phyloP scores from a whole-genome alignment of 2,797 vertebrate genomes.

The Acanthornis magna region DNA sequence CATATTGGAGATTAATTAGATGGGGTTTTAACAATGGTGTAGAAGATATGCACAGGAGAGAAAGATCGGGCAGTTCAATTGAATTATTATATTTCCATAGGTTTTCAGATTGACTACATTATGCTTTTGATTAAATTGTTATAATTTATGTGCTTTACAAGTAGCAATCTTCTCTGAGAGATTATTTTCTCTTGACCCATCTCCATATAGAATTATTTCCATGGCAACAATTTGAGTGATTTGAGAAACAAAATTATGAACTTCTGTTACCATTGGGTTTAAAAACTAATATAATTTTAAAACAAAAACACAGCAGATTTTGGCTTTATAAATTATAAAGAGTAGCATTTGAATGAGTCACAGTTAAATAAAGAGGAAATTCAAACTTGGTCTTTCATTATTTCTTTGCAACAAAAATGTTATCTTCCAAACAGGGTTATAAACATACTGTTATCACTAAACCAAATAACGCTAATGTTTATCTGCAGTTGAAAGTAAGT shows the following conservation, averaged over 20 bases:
- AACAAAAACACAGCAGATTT: background rate
- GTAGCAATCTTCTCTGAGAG: slow-evolving; percentile 34
- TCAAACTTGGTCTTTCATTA: background rate
- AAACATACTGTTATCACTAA: background rate
- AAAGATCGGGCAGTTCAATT: slow-evolving; percentile 40
- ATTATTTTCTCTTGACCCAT: slow-evolving; percentile 55
- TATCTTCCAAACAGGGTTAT: background rate
- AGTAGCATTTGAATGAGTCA: background rate
- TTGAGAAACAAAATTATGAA: slow-evolving; percentile 6
- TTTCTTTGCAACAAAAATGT: background rate
- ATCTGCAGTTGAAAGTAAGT: background rate
- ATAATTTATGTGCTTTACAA: slow-evolving; percentile 56
- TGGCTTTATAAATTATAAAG: background rate
- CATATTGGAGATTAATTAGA: slow-evolving; percentile 23
- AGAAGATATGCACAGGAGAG: background rate
- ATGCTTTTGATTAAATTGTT: slow-evolving; percentile 58
- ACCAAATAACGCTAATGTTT: slow-evolving; percentile 2
- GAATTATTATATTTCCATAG: slow-evolving; percentile 24
- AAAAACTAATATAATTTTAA: background rate
- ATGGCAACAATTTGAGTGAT: slow-evolving; percentile 45
- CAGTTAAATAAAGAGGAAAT: background rate
- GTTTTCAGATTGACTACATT: slow-evolving; percentile 30
- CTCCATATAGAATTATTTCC: slow-evolving; percentile 56
- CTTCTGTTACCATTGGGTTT: background rate
- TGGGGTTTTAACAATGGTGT: slow-evolving; percentile 30